Base-by-base conservation (phyloP, 2,797 vertebrate species). In the Gymnodraco acuticeps region DNA sequence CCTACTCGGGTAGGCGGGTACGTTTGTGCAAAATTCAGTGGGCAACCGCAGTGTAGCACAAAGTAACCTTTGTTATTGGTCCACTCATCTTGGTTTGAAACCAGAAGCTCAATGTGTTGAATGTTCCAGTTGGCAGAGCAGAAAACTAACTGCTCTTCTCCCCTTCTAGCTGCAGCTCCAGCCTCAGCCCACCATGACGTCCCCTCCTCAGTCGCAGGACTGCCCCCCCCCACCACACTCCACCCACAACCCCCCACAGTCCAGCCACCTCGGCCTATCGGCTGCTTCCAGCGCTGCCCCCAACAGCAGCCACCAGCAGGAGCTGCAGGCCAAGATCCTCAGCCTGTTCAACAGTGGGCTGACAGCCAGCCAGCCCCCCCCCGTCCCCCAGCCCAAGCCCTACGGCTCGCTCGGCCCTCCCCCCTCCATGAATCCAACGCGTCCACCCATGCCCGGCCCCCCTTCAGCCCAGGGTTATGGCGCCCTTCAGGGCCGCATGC, bases 311-410 rank as follows among this genome's bases (percentile, higher is more conserved):
- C 91, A 95, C 19, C 95, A 96, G 91, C 97, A 99, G 91, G 98
- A 99, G 93, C 96, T 99, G 75, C 98, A 99, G 90, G 98, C 98
- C 76, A 99, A 99, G 91, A 99, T 99, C 90, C 97, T 99, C 86
- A 99, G 98, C 83, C 95, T 99, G 66, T 99, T 99, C 89, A 99
- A 97, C 88, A 99, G 97, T 0, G 93, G 92, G 5, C 45, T 65
- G 0, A 51, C 83, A 1, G 23, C 54, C 0, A 41, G 43, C 31
- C 1, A 66, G 77, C 55, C 80, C 0, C 10, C 90, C 0, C 11
- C 83, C 0, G 64, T 73, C 2, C 19, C 90, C 0, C 84, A 85
- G 74, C 1, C 86, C 0, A 92, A 92, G 73, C 59, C 75, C 4
- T 96, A 96, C 27, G 16, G 82, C 52, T 87, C 93, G 15, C 78